Conservation (phyloP, 1,140 invertebrate species). For the Harpegnathos saltator region DNA sequence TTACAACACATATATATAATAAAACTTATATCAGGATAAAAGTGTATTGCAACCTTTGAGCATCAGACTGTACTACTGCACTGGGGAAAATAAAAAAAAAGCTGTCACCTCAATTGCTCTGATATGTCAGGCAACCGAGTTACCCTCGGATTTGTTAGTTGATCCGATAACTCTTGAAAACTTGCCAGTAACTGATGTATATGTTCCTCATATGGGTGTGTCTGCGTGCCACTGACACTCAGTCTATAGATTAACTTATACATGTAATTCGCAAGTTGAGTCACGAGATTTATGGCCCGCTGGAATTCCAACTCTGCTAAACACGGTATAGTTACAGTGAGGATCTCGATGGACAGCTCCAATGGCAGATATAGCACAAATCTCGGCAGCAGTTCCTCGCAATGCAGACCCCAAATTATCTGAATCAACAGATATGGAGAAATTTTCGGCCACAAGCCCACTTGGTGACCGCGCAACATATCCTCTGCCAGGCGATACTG, state of each 20-base stretch:
- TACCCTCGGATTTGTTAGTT: constrained; percentile 68
- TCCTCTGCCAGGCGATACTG: constrained; percentile 78
- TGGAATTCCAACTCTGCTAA: constrained; percentile 73
- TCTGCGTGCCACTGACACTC: constrained; percentile 65
- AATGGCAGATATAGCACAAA: constrained; percentile 79
- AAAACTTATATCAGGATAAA: no score
- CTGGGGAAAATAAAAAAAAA: no score
- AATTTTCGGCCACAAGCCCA: constrained; percentile 81
- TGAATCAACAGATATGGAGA: constrained; percentile 81
- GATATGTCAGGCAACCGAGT: constrained; percentile 51
- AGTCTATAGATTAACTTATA: constrained; percentile 72
- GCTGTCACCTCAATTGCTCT: background rate
- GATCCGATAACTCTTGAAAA: constrained; percentile 75
- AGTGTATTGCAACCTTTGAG: no score
- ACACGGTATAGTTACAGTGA: constrained; percentile 70
- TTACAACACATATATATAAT: no score
- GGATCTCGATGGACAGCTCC: constrained; percentile 79
- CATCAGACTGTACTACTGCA: no score
- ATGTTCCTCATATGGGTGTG: constrained; percentile 52
- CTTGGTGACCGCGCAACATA: constrained; percentile 73
- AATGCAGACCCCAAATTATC: constrained; percentile 79
- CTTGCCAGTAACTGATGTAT: constrained; percentile 64
- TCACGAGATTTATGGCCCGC: constrained; percentile 67
- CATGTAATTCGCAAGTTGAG: constrained; percentile 69
- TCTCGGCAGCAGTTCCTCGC: constrained; percentile 78